phyloP scores from a whole-genome alignment of 2,113 vertebrate genomes.

The Bufo bufo region DNA sequence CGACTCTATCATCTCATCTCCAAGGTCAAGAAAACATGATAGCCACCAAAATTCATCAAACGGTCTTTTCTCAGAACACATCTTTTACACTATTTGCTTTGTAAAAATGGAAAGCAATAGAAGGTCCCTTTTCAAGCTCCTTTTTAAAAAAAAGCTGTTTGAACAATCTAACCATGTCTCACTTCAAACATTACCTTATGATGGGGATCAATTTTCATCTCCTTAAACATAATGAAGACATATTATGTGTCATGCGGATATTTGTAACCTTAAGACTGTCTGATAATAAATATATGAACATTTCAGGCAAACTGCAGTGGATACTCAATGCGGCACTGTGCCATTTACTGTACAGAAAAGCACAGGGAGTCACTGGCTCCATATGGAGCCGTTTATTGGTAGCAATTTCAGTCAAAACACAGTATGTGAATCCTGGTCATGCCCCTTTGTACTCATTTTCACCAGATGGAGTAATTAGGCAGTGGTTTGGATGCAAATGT shows the following conservation, averaged over 20 bases:
- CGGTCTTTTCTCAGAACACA: background rate
- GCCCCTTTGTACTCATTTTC: conserved; percentile 28
- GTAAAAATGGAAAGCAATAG: conserved; percentile 14
- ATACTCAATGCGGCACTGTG: background rate
- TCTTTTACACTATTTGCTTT: conserved; percentile 31
- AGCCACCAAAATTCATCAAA: conserved; percentile 17
- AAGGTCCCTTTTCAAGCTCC: background rate
- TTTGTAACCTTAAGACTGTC: background rate
- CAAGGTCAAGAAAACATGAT: conserved; percentile 6
- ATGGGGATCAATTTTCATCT: background rate
- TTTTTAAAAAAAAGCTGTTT: background rate
- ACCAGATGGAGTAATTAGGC: conserved; percentile 29
- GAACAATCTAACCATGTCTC: background rate
- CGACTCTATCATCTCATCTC: conserved; percentile 11
- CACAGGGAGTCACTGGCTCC: background rate
- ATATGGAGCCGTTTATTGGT: conserved; percentile 48
- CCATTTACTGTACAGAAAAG: conserved; percentile 28
- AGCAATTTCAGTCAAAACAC: conserved; percentile 35
- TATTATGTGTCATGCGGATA: background rate
- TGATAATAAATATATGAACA: background rate
- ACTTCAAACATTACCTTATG: conserved; percentile 3
- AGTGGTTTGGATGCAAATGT: conserved; percentile 16
- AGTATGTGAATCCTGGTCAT: conserved; percentile 31
- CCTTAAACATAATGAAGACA: background rate
- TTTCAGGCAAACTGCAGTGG: background rate